Conservation (phyloP, 2,888 invertebrate species). For the Lepetodrilus schrolli region DNA sequence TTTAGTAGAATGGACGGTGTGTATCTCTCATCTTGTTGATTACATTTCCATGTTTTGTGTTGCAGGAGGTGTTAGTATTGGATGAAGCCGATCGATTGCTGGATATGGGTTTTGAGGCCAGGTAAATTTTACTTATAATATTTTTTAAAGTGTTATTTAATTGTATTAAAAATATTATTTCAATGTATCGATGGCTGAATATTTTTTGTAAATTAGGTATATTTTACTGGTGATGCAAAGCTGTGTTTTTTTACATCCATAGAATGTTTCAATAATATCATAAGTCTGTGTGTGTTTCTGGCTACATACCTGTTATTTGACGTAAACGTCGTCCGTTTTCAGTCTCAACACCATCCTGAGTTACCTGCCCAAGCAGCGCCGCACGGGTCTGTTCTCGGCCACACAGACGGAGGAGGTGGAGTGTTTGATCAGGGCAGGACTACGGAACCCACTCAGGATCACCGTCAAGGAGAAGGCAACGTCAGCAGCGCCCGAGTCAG, state of each 20-base stretch:
- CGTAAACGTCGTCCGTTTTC: neutral
- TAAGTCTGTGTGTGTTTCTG: too few species aligned
- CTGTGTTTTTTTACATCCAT: too few species aligned
- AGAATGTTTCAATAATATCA: too few species aligned
- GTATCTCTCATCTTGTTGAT: too few species aligned
- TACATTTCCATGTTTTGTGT: slow-evolving; percentile 15
- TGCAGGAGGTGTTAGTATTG: slow-evolving; percentile 89
- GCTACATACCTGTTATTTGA: neutral
- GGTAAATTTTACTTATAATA: slow-evolving; percentile 67
- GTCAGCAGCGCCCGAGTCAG: slow-evolving; percentile 29
- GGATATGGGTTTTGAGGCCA: slow-evolving; percentile 91
- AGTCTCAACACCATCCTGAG: slow-evolving; percentile 90
- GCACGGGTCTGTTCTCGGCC: slow-evolving; percentile 98
- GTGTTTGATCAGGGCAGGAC: slow-evolving; percentile 91
- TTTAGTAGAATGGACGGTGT: too few species aligned
- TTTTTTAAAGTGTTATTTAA: too few species aligned
- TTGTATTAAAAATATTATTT: too few species aligned
- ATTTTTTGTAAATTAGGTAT: too few species aligned
- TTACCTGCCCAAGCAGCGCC: slow-evolving; percentile 91
- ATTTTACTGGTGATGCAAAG: too few species aligned
- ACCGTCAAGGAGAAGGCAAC: slow-evolving; percentile 89
- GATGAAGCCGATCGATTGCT: slow-evolving; percentile 97
- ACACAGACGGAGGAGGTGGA: slow-evolving; percentile 96
- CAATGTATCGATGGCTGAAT: too few species aligned
- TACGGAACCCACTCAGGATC: slow-evolving; percentile 93